phyloP scores from a whole-genome alignment of 2,797 vertebrate species.

The Podarcis lilfordi region DNA sequence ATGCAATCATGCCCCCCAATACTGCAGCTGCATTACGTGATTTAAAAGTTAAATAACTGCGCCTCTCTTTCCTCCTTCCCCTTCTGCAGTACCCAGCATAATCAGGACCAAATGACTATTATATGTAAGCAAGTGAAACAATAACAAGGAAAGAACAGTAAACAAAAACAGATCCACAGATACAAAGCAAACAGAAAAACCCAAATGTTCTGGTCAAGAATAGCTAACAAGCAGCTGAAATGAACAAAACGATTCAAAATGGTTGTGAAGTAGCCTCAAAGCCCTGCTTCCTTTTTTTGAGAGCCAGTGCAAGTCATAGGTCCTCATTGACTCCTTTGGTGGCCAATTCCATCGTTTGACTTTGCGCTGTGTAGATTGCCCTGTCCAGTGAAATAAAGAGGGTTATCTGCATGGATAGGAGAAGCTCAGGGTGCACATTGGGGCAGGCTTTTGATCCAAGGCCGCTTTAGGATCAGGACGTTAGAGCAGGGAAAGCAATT shows the following conservation, averaged over 20 bases:
- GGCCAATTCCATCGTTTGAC: too few species aligned
- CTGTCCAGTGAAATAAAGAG: not conserved
- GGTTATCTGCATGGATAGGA: not conserved
- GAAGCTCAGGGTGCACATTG: not conserved
- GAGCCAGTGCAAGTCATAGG: too few species aligned
- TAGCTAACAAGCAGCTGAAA: not conserved
- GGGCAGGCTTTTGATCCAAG: not conserved
- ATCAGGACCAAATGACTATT: constrained; percentile 10
- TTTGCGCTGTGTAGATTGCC: not conserved
- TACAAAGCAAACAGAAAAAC: not conserved
- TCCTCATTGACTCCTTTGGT: too few species aligned
- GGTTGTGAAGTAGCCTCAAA: not conserved
- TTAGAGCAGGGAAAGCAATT: not conserved
- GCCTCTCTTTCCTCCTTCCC: not conserved
- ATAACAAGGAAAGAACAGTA: not conserved
- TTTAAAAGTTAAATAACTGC: not conserved
- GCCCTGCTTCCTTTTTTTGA: not conserved
- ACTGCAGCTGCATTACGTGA: not conserved
- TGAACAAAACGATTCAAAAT: not conserved
- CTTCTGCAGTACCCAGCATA: not conserved
- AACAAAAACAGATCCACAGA: not conserved
- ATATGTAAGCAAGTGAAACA: not conserved
- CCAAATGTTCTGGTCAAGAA: not conserved
- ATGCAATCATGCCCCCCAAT: not conserved
- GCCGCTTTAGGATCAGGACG: not conserved